A percentile compares a stretch with the other conserved stretches of the same genome.
phyloP scores from a whole-genome alignment of 23 tunicate species.

The Styela plicata region DNA sequence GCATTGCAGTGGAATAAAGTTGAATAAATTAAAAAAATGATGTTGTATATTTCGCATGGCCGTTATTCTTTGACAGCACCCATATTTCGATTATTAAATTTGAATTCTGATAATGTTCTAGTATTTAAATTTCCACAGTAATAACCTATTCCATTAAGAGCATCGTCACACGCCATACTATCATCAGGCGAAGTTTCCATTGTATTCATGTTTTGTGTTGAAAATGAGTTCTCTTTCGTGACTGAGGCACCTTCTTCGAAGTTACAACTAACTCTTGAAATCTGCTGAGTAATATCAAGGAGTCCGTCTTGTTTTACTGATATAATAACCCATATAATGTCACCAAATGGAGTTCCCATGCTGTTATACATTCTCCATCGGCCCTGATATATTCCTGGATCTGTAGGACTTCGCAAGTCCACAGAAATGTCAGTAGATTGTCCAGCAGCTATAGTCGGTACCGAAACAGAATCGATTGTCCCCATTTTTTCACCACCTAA shows the following conservation, averaged over 20 bases:
- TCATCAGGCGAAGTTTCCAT: slow-evolving; percentile 6
- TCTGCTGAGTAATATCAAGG: slow-evolving; percentile 72
- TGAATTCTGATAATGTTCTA: neutral
- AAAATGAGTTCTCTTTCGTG: neutral
- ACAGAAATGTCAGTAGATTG: slow-evolving; percentile 63
- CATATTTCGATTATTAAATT: neutral
- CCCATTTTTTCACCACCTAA: slow-evolving; percentile 84
- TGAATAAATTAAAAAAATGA: neutral
- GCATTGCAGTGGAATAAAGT: neutral
- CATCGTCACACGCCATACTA: slow-evolving; percentile 6
- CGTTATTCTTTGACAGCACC: neutral
- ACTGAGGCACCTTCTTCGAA: neutral
- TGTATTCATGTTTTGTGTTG: neutral
- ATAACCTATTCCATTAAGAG: neutral
- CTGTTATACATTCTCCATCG: slow-evolving; percentile 88
- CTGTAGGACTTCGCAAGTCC: slow-evolving; percentile 64
- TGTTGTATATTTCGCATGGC: too few relatives aligned
- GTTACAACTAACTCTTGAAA: slow-evolving; percentile 49
- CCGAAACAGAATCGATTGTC: slow-evolving; percentile 61
- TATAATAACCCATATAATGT: slow-evolving; percentile 92
- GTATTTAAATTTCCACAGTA: neutral
- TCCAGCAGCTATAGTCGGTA: slow-evolving; percentile 44
- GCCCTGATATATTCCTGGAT: slow-evolving; percentile 79
- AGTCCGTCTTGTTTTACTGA: slow-evolving; percentile 77
- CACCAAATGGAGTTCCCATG: slow-evolving; percentile 75